A percentile compares a stretch with the other conserved stretches of the same genome.
Conservation (phyloP, 2,888 invertebrate genomes). For the Phyllotreta striolata region DNA sequence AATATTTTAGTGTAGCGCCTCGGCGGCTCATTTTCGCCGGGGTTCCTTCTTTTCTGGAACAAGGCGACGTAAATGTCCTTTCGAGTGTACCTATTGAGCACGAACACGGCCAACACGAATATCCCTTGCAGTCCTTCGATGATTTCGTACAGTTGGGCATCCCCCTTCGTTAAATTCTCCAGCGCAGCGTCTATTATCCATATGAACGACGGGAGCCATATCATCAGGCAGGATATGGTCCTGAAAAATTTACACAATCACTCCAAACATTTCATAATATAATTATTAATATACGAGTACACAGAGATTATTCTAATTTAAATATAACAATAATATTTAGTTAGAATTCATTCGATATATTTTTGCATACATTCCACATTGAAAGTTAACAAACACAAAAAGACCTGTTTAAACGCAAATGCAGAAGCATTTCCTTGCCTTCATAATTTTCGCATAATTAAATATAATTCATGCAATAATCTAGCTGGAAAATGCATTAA, state of each 20-base stretch:
- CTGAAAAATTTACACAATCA: conserved; percentile 31
- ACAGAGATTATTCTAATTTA: no score
- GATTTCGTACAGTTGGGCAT: conserved; percentile 44
- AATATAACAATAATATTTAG: no score
- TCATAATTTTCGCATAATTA: no score
- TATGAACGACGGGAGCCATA: conserved; percentile 40
- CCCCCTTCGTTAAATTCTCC: conserved; percentile 26
- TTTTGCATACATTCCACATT: no score
- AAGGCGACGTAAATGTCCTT: conserved; percentile 36
- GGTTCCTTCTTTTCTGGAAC: neutral
- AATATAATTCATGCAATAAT: no score
- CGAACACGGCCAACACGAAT: conserved; percentile 44
- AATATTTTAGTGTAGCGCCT: conserved; percentile 16
- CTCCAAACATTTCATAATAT: neutral
- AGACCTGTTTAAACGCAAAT: no score
- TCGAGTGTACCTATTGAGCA: conserved; percentile 46
- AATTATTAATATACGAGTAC: no score
- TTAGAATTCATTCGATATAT: no score
- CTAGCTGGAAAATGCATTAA: no score
- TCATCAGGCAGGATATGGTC: conserved; percentile 40
- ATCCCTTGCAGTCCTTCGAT: conserved; percentile 49
- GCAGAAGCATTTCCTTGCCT: no score
- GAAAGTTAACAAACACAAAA: no score
- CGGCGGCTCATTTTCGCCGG: neutral
- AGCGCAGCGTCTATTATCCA: conserved; percentile 45